phyloP scores from a whole-genome alignment of 2,113 vertebrate species.

The Mungos mungo region DNA sequence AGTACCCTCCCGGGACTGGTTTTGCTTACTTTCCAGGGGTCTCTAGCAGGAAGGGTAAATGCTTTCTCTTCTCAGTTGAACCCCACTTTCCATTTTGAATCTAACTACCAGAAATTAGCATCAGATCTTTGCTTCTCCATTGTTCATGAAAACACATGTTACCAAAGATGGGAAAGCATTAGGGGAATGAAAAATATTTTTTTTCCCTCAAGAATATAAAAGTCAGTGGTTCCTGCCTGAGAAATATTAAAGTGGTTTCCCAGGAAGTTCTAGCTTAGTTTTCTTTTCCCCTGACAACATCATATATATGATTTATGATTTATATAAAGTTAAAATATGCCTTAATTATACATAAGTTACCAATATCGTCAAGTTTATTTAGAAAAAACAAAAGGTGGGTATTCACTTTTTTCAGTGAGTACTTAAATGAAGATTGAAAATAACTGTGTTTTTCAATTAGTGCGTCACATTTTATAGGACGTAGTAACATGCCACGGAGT shows the following conservation, averaged over 20 bases:
- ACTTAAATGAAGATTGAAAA: slow-evolving; percentile 68
- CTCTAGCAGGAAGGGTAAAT: background rate
- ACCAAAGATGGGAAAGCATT: background rate
- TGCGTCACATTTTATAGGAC: slow-evolving; percentile 52
- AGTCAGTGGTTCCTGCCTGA: background rate
- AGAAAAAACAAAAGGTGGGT: slow-evolving; percentile 16
- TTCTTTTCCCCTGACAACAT: slow-evolving; percentile 35
- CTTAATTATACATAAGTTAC: slow-evolving; percentile 30
- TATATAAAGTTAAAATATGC: slow-evolving; percentile 24
- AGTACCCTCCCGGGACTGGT: background rate
- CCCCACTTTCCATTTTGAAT: background rate
- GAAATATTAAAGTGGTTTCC: background rate
- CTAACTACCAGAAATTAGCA: background rate
- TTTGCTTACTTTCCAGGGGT: background rate
- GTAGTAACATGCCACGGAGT: slow-evolving; percentile 31
- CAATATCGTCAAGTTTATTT: background rate
- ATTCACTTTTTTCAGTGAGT: slow-evolving; percentile 46
- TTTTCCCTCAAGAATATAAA: background rate
- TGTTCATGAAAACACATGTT: background rate
- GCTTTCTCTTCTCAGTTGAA: background rate
- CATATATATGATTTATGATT: background rate
- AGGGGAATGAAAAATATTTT: background rate
- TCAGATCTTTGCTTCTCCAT: background rate
- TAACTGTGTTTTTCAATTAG: slow-evolving; percentile 48
- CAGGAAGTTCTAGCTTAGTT: background rate